Conservation (phyloP, 2,113 vertebrate genomes). For the Laterallus jamaicensis region DNA sequence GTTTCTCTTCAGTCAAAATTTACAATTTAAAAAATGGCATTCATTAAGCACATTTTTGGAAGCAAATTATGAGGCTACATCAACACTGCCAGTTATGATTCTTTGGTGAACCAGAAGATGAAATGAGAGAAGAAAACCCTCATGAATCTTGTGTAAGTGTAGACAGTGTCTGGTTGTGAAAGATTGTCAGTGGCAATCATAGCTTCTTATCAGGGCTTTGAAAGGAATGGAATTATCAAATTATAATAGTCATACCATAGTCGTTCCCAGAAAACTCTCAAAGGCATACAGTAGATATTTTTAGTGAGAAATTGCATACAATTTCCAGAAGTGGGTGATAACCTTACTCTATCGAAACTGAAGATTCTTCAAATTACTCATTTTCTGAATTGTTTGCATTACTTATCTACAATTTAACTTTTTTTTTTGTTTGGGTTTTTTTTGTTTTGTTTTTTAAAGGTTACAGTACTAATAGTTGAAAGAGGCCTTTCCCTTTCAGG, state of each 20-base stretch:
- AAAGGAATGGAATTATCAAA: background rate
- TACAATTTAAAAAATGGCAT: background rate
- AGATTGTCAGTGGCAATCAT: background rate
- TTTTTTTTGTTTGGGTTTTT: background rate
- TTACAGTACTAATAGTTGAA: background rate
- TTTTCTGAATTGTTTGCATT: background rate
- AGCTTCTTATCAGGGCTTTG: background rate
- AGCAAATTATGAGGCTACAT: background rate
- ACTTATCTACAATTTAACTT: background rate
- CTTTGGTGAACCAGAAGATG: background rate
- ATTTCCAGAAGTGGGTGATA: background rate
- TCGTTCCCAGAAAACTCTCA: background rate
- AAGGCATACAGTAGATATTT: background rate
- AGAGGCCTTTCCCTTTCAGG: background rate
- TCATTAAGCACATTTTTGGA: slow-evolving; percentile 33
- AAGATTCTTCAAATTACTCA: background rate
- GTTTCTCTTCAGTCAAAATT: background rate
- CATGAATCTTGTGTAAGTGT: background rate
- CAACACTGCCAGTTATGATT: background rate
- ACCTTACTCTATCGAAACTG: background rate
- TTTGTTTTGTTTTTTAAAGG: background rate
- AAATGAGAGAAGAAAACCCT: background rate
- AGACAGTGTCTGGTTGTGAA: background rate
- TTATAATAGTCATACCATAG: background rate
- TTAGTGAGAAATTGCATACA: background rate